These are phyloP conservation scores for Melanotaenia nigrans DNA, from an alignment of 2,797 vertebrate genomes.

Conservation along the genomic window DNA sequence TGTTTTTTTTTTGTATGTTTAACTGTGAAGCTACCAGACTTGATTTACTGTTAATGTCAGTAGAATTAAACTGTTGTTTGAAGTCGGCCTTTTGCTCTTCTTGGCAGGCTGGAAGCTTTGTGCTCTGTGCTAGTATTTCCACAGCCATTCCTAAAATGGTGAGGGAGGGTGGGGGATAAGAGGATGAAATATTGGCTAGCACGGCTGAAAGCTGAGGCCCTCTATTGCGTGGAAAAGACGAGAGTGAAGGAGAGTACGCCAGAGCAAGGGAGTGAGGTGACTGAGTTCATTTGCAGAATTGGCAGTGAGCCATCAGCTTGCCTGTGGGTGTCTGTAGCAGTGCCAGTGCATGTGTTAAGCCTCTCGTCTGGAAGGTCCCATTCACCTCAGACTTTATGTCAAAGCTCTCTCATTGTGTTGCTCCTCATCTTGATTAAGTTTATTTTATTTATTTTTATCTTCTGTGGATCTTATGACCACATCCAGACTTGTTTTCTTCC, in stretches of 20 bases:
- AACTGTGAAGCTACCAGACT: slow-evolving; percentile 39
- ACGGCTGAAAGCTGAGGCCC: slow-evolving; percentile 66
- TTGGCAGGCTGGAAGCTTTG: slow-evolving; percentile 59
- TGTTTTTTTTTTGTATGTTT: slow-evolving; percentile 6
- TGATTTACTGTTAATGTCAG: slow-evolving; percentile 66
- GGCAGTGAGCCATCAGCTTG: slow-evolving; percentile 79
- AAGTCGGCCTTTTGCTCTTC: slow-evolving; percentile 65
- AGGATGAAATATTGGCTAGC: slow-evolving; percentile 75
- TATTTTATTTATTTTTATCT: slow-evolving; percentile 47
- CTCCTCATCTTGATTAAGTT: slow-evolving; percentile 71
- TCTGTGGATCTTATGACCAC: slow-evolving; percentile 70
- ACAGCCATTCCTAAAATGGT: slow-evolving; percentile 78
- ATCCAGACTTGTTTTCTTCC: slow-evolving; percentile 64
- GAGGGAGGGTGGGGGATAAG: slow-evolving; percentile 47
- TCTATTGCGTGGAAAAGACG: slow-evolving; percentile 62
- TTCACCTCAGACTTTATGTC: slow-evolving; percentile 78
- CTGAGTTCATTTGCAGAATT: slow-evolving; percentile 80
- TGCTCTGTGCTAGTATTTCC: slow-evolving; percentile 68
- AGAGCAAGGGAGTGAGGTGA: slow-evolving; percentile 75
- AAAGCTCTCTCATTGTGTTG: slow-evolving; percentile 76
- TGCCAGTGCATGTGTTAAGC: slow-evolving; percentile 85
- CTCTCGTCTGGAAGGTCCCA: slow-evolving; percentile 81
- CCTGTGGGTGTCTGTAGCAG: slow-evolving; percentile 83
- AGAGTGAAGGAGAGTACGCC: slow-evolving; percentile 60
- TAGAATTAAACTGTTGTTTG: slow-evolving; percentile 70